These are phyloP conservation scores for Actinia tenebrosa DNA, from an alignment of 64 coral and sea anemone genomes.

Conservation along the genomic window DNA sequence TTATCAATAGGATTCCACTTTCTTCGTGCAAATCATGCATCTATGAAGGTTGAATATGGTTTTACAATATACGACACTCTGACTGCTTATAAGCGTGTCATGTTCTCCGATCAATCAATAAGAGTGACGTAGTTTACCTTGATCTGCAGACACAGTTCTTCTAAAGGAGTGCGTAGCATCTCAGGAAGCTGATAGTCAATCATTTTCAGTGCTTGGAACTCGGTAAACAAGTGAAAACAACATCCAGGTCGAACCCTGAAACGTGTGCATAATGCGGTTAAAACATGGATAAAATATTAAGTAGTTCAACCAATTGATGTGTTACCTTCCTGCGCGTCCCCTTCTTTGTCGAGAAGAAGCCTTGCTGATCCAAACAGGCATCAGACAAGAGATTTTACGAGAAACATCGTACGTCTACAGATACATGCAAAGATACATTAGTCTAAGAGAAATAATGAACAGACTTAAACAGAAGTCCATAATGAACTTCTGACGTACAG, in stretches of 20 bases:
- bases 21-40: too few species aligned
- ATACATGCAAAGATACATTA: not conserved
- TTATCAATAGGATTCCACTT: too few species aligned
- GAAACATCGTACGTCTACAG: conserved; percentile 75
- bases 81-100: too few species aligned
- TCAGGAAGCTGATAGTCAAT: conserved; percentile 94
- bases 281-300: not conserved
- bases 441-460: too few species aligned
- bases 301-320: too few species aligned
- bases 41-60: too few species aligned
- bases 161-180: conserved; percentile 88
- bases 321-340: conserved; percentile 93
- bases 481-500: too few species aligned
- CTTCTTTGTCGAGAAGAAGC: conserved; percentile 82
- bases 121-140: conserved; percentile 36
- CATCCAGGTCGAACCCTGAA: conserved; percentile 79
- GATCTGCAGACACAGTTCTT: conserved; percentile 88
- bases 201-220: conserved; percentile 56
- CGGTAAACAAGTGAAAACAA: conserved; percentile 91
- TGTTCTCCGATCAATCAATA: not conserved
- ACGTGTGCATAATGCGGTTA: not conserved
- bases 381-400: conserved; percentile 75
- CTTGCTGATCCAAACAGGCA: conserved; percentile 90
- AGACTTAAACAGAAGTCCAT: too few species aligned
- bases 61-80: too few species aligned